Evolutionary conservation across 2,888 invertebrate genomes (phyloP).

Genomic region (Epirrhoe tristata): DNA sequence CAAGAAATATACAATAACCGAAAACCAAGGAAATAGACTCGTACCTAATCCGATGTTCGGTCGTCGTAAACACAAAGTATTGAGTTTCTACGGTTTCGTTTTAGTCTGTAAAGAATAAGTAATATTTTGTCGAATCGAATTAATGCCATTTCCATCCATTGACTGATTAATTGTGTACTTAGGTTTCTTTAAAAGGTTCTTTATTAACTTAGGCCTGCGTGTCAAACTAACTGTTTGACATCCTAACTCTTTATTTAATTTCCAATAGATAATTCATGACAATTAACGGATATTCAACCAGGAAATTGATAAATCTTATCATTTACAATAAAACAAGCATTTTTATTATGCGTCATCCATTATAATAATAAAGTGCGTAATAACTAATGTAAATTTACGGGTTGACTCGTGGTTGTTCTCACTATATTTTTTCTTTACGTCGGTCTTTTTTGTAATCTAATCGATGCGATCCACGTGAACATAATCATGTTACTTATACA

Average conservation of each 20-base stretch:
- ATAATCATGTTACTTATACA: slow-evolving; percentile 40
- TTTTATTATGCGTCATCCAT: neutral
- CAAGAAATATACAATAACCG: neutral
- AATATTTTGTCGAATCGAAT: neutral
- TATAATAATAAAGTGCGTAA: neutral
- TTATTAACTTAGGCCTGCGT: neutral
- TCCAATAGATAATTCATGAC: neutral
- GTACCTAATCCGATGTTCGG: neutral
- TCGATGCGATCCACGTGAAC: slow-evolving; percentile 20
- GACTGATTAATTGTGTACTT: neutral
- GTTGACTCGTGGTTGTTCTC: too few species aligned
- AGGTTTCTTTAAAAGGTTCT: neutral
- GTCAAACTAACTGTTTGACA: neutral
- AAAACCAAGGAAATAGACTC: neutral
- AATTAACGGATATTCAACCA: slow-evolving; percentile 14
- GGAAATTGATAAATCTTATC: slow-evolving; percentile 26
- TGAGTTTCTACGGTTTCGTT: slow-evolving; percentile 3
- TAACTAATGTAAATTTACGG: neutral
- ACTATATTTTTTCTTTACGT: too few species aligned
- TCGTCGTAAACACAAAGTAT: neutral
- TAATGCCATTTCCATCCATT: neutral
- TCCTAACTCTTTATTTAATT: neutral
- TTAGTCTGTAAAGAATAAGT: neutral
- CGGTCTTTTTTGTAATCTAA: too few species aligned
- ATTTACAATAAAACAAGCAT: neutral